Evolutionary conservation across 1,140 invertebrate genomes (phyloP).

Genomic region (Leucophenga varia): DNA sequence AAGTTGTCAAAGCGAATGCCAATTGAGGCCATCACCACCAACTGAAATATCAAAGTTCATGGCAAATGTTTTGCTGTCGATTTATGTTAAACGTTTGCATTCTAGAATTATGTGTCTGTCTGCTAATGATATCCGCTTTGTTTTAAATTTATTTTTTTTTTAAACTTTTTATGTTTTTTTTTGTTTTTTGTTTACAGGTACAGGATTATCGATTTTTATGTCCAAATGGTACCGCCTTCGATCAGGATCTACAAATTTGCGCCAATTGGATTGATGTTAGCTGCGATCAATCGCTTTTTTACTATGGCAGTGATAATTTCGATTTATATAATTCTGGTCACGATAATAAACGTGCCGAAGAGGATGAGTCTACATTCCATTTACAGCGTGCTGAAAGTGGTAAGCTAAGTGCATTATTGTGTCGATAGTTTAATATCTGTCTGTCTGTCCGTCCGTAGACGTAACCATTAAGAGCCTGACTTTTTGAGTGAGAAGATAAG

Average conservation of each 20-base stretch:
- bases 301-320: slow-evolving; percentile 79
- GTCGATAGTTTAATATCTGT: too few relatives aligned
- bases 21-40: too few relatives aligned
- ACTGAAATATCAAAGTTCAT: background rate
- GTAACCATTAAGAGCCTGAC: too few relatives aligned
- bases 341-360: slow-evolving; percentile 63
- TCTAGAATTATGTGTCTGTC: too few relatives aligned
- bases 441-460: too few relatives aligned
- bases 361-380: slow-evolving; percentile 74
- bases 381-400: slow-evolving; percentile 76
- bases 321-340: slow-evolving; percentile 74
- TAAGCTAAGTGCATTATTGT: slow-evolving; percentile 18
- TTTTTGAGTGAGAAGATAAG: too few relatives aligned
- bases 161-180: slow-evolving; percentile 29
- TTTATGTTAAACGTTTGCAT: too few relatives aligned
- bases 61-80: too few relatives aligned
- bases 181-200: slow-evolving; percentile 61
- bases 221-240: slow-evolving; percentile 88
- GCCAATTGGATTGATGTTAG: slow-evolving; percentile 88
- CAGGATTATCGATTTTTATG: slow-evolving; percentile 84
- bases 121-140: too few relatives aligned
- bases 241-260: slow-evolving; percentile 89
- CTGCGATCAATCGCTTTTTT: slow-evolving; percentile 76
- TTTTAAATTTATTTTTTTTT: slow-evolving; percentile 34
- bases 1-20: too few relatives aligned